phyloP scores from a whole-genome alignment of 2,888 invertebrate genomes.

The Vandiemenella viatica region DNA sequence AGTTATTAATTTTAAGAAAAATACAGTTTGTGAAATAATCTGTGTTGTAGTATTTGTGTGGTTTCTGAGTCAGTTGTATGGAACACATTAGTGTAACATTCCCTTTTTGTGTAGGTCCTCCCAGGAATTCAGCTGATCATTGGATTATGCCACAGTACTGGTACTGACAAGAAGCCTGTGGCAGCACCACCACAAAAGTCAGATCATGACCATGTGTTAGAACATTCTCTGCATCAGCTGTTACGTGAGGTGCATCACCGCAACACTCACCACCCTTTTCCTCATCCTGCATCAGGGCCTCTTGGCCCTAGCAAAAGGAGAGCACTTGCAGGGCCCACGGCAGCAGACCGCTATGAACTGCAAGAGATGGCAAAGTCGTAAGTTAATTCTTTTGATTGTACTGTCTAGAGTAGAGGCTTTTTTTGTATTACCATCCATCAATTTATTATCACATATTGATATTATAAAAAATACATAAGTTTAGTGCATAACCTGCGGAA shows the following conservation, averaged over 20 bases:
- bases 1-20: too few species aligned
- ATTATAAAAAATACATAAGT: too few species aligned
- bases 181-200: slow-evolving; percentile 30
- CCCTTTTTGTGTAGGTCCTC: too few species aligned
- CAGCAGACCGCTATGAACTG: slow-evolving; percentile 73
- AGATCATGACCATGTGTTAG: slow-evolving; percentile 91
- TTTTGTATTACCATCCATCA: too few species aligned
- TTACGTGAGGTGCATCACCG: slow-evolving; percentile 82
- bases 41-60: too few species aligned
- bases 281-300: slow-evolving; percentile 87
- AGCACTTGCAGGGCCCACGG: slow-evolving; percentile 81
- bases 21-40: too few species aligned
- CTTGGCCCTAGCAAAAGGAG: slow-evolving; percentile 84
- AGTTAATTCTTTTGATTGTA: neutral
- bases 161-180: slow-evolving; percentile 36
- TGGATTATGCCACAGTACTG: slow-evolving; percentile 74
- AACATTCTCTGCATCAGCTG: slow-evolving; percentile 88
- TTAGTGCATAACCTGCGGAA: too few species aligned
- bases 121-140: slow-evolving; percentile 88
- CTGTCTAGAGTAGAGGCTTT: too few species aligned
- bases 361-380: slow-evolving; percentile 65
- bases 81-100: too few species aligned
- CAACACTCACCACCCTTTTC: slow-evolving; percentile 85
- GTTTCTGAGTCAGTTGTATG: too few species aligned
- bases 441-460: too few species aligned